Evolutionary conservation across 2,888 invertebrate species (phyloP), one percentile per base, ranked within the genome.

Genomic region (Teleogryllus oceanicus): DNA sequence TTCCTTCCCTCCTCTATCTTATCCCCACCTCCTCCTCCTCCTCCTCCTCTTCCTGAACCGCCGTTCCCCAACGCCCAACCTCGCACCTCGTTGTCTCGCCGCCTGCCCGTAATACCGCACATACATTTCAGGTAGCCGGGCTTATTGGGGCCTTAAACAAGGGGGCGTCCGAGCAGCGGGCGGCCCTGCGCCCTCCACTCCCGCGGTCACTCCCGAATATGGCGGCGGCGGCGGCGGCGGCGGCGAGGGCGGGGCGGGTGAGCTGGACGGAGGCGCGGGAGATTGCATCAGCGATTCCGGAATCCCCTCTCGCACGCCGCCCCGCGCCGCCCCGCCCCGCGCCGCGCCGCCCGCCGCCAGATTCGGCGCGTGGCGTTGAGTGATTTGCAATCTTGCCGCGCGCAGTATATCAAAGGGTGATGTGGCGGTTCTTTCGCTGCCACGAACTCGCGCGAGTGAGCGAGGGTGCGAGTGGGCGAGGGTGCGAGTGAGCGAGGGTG

Each of bases 81-180:
- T 37, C 37, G 37, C 37, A 37, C 37, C 37, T 37, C 37, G 37
- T 37, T 37, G 37, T 37, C 37, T 37, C 62, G 62, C 62, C 62
- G 62, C 16, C 62, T n/a, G 62, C 62, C 62, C n/a, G 62, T 62
- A 62, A 62, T 62, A n/a, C 62, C 62, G n/a, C 62, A 62, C 62
- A 62, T 62, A 62, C 62, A 62, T 62, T 62, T 62, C 62, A 62
- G 62, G 62, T 62, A 11, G 62, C 62, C 16, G 13, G 5, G 62
- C 62, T 62, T 62, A 62, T 62, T 62, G 62, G 62, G n/a, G 62
- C 62, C 62, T 62, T 62, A 62, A 62, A 62, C 62, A 62, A 62
- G 62, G n/a, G 37, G 37, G 37, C 37, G 37, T 37, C 37, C 37
- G 37, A 62, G 62, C 62, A n/a, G 62, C 62, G 62, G 16, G 62